Evolutionary conservation across 2,797 vertebrate species (phyloP).

Genomic region (Danio kyathit): DNA sequence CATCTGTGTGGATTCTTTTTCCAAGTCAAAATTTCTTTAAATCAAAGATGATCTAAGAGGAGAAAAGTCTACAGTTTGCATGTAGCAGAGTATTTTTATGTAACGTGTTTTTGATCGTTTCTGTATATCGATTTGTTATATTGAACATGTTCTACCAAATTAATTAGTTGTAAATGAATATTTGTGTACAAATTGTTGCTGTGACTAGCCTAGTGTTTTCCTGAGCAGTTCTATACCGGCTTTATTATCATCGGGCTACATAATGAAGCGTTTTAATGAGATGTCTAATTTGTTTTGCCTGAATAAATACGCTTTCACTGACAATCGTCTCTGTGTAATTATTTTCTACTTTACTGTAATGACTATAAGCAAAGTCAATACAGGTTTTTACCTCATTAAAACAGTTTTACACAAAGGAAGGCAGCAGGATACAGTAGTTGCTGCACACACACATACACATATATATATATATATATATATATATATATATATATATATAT

Average conservation of each 20-base stretch:
- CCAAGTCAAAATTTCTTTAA: constrained; percentile 35
- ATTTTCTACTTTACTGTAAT: background rate
- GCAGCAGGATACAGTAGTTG: too few relatives aligned
- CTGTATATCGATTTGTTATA: constrained; percentile 52
- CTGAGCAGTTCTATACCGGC: constrained; percentile 49
- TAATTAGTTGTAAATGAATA: constrained; percentile 62
- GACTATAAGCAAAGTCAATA: background rate
- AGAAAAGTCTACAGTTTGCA: constrained; percentile 46
- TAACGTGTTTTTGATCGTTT: constrained; percentile 61
- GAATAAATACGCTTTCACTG: constrained; percentile 61
- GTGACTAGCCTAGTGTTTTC: constrained; percentile 53
- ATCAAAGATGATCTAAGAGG: constrained; percentile 50
- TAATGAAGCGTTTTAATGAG: constrained; percentile 51
- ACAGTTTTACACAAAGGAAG: too few relatives aligned
- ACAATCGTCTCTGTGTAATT: constrained; percentile 17
- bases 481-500: too few relatives aligned
- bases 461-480: too few relatives aligned
- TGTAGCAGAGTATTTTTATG: constrained; percentile 72
- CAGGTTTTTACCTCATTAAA: too few relatives aligned
- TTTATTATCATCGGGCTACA: constrained; percentile 51
- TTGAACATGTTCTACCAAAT: constrained; percentile 38
- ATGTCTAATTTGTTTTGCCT: constrained; percentile 56
- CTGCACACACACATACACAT: too few relatives aligned
- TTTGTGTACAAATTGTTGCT: constrained; percentile 63
- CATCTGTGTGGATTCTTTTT: constrained; percentile 36